Evolutionary conservation across 1,140 invertebrate genomes (phyloP), one percentile per base, ranked within the genome.

Genomic region (Apis laboriosa): DNA sequence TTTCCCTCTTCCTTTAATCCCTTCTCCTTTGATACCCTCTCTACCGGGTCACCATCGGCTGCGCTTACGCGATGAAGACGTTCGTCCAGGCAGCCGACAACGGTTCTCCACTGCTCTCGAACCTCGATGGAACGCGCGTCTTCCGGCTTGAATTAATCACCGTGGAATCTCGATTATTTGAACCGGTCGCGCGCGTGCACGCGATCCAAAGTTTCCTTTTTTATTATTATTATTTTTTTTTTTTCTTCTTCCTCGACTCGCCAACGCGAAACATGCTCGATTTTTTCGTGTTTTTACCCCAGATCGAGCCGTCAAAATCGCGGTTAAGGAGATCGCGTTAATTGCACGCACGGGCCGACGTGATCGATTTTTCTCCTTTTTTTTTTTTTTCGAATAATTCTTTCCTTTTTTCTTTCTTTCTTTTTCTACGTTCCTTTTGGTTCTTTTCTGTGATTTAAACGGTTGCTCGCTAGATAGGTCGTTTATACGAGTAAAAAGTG

Each of bases 131-230:
- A 82, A 77, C 80, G 80, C 80, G 73, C 19, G 55, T 82, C 80
- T 82, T 82, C 80, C 80, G 80, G 53, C 67, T 82, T n/a, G 73
- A 68, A 82, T 82, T 82, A 82, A 82, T 82, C 80, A 82, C 64
- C 64, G 66, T 61, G 80, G 80, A 82, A 77, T 82, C 80, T 28
- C 74, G 74, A 82, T 82, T 82, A 82, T 82, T 76, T 34, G 34
- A 78, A 68, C 76, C 53, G 19, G 72, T 75, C 72, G 72, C 56
- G 72, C 72, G 72, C 34, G 72, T 74, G 72, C 72, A 61, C 49
- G 24, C 19, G n/a, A 28, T 55, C 17, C n/a, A 5, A 34, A 34
- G 4, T 21, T 13, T 5, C 9, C 15, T 4, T 13, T 19, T 43
- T 43, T 67, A 43, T 43, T 43, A 5, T 15, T 43, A 1, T 43